Base-by-base conservation (phyloP, 2,797 vertebrate species). In the Myotis findleyi region DNA sequence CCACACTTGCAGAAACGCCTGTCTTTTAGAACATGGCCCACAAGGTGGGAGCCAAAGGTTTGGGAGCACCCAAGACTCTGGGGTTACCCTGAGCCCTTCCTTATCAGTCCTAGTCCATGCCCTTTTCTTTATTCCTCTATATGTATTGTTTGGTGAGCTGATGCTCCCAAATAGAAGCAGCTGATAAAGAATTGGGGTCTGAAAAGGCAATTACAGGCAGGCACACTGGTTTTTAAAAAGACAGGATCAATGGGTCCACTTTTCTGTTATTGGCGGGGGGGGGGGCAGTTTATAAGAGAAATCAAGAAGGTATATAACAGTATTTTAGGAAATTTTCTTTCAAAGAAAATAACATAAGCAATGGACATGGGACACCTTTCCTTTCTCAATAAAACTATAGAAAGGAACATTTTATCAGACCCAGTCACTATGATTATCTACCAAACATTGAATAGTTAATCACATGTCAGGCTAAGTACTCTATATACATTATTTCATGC, bases 351-450 rank as follows among this genome's bases (percentile, higher is more conserved):
- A 72, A 38, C 30, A 21, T 62, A 44, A 83, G 25, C 72, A 80
- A 27, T 69, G 9, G 27, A 0, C 17, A 47, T n/a, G 27, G 25
- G 14, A 83, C 51, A 91, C 2, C 27, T 20, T 57, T 72, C 51
- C 68, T 68, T 79, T 94, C 87, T 96, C 87, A 64, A 27, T 44
- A 92, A 86, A 88, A 86, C 25, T 75, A 4, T 23, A 66, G 30
- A 83, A 95, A 87, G 72, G 49, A 92, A 87, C 1, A 11, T 91
- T 85, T 69, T 76, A 85, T 95, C 72, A 89, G 66, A 51, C 33
- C 41, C 53, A 79, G 41, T 87, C 79, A 71, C 27, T 51, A 33
- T 8, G 8, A 38, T 89, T 73, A 79, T 20, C 38, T 84, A 85
- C 68, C 88, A 77, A 94, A 71, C 77, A 80, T 2, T 55, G 38